Base-by-base conservation (phyloP, 2,888 invertebrate species). In the Blastobasis adustella region DNA sequence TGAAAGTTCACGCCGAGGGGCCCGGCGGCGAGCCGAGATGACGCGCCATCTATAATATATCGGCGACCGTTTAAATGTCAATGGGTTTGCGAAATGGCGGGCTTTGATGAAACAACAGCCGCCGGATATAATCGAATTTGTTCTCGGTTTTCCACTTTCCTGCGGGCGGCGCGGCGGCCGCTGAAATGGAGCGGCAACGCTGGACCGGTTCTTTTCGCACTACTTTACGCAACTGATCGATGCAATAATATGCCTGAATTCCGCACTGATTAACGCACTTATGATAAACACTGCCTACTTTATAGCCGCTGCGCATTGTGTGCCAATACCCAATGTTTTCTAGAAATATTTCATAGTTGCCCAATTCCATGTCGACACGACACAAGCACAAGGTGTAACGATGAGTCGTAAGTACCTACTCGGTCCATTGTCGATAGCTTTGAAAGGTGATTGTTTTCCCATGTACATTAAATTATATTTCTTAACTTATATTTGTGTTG, bases 101-200 rank as follows among this genome's bases (percentile, higher is more conserved):
- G 55, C 51, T 50, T 50, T 58, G 47, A 45, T 49, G 54, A 57
- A 56, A 57, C 51, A 47, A 39, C 51, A 1, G 53, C 23, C 23
- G 46, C 54, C 56, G 57, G 59, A 59, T 55, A 52, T 58, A 46
- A 56, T 56, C 51, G 58, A 62, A 58, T 51, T 52, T 51, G 54
- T 54, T 55, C 50, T 61, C 61, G 62, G 59, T 58, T 69, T 69
- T 64, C 71, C 64, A 67, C 62, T 71, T 75, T 70, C 67, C 42
- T 10, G 50, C 46, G 50, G 43, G 41, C 49, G 42, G 53, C 43
- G 54, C 51, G 46, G 49, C 63, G 58, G 52, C 60, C 65, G 65
- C 73, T 76, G 78, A 82, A 85, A 82, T 82, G 74, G 85, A 83
- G 80, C 83, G 83, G 75, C 66, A 78, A 76, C 65, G 60, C 57